phyloP scores from a whole-genome alignment of 2,113 vertebrate genomes.

The Natator depressus region DNA sequence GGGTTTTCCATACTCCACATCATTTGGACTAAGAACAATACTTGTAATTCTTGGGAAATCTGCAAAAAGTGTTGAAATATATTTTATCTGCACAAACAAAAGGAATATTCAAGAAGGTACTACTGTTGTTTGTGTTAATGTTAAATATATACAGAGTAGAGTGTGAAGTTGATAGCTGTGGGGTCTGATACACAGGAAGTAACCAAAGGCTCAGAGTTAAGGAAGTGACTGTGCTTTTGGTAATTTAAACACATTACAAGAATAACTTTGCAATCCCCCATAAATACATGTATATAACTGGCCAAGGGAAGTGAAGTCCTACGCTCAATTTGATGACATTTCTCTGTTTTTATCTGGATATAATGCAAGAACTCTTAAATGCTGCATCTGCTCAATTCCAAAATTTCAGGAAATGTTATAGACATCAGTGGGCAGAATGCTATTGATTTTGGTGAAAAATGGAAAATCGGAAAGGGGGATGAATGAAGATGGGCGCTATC shows the following conservation, averaged over 20 bases:
- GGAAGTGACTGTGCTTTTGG: not conserved
- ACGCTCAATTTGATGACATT: not conserved
- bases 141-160: not conserved
- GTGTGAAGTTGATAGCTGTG: not conserved
- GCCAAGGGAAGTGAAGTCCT: not conserved
- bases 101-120: not conserved
- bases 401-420: not conserved
- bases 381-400: not conserved
- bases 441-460: not conserved
- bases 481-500: not conserved
- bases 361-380: not conserved
- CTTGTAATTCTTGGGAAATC: slow-evolving; percentile 2
- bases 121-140: not conserved
- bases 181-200: not conserved
- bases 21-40: not conserved
- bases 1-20: not conserved
- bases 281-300: not conserved
- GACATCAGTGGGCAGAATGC: not conserved
- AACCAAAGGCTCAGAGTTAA: not conserved
- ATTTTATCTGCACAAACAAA: not conserved
- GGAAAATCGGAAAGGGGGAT: not conserved
- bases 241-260: not conserved
- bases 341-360: not conserved
- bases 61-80: not conserved
- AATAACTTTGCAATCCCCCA: not conserved